Conservation (phyloP, 2,113 vertebrate genomes). For the Glareola pratincola region DNA sequence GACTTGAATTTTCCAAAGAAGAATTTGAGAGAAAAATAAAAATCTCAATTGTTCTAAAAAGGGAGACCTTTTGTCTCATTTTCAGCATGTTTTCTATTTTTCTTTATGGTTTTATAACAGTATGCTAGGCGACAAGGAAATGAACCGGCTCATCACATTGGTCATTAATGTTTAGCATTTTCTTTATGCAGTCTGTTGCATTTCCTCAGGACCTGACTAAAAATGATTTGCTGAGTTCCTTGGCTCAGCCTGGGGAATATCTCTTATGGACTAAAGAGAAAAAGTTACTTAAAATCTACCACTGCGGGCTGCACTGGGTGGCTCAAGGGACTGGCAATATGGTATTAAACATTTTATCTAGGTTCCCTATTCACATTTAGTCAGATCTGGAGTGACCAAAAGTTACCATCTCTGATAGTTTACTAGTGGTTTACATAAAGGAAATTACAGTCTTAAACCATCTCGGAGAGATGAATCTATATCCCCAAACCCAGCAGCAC, state of each 20-base stretch:
- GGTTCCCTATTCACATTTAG: background rate
- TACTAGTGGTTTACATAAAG: background rate
- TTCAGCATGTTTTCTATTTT: background rate
- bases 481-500: background rate
- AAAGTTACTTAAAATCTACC: slow-evolving; percentile 6
- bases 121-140: background rate
- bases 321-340: background rate
- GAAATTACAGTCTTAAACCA: background rate
- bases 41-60: background rate
- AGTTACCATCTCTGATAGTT: background rate
- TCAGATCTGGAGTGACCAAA: background rate
- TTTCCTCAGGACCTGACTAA: slow-evolving; percentile 25
- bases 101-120: background rate
- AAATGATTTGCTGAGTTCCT: background rate
- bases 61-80: background rate
- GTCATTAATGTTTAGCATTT: slow-evolving; percentile 3
- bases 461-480: background rate
- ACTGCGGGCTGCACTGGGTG: background rate
- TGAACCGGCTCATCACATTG: background rate
- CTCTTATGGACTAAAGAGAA: background rate
- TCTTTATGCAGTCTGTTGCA: background rate
- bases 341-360: background rate
- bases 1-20: background rate
- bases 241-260: background rate
- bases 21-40: background rate